Percentiles rank a stretch among this genome's conserved stretches.
These are phyloP conservation scores for Drosophila elegans DNA, from an alignment of 1,140 invertebrate genomes.

Conservation along the genomic window DNA sequence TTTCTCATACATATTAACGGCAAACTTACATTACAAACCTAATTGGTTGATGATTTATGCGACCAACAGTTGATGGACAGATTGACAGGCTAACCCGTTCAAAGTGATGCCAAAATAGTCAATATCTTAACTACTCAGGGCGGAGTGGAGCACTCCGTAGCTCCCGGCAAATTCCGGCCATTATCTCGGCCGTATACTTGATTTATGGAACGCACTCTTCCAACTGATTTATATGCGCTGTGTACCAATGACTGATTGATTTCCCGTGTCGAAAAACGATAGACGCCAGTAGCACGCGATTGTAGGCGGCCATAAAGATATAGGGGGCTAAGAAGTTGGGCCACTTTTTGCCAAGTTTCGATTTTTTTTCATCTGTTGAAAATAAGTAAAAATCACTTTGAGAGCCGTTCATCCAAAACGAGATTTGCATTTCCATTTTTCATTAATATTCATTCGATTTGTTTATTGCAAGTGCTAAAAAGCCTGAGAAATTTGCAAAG, in stretches of 20 bases:
- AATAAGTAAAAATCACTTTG: neutral
- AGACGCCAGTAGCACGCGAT: constrained; percentile 23
- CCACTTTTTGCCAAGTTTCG: neutral
- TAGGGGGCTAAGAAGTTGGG: constrained; percentile 1
- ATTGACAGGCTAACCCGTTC: constrained; percentile 31
- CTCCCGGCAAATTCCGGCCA: constrained; percentile 25
- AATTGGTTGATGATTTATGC: constrained; percentile 31
- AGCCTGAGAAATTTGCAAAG: constrained; percentile 18
- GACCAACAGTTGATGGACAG: constrained; percentile 22
- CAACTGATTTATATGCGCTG: constrained; percentile 70
- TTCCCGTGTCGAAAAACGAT: constrained; percentile 39
- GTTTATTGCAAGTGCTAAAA: constrained; percentile 13
- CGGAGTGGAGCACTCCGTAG: neutral
- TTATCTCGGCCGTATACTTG: constrained; percentile 47
- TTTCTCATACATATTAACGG: neutral
- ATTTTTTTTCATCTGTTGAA: neutral
- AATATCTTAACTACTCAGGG: constrained; percentile 12
- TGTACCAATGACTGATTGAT: constrained; percentile 55
- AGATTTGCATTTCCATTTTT: neutral
- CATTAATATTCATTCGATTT: constrained; percentile 12
- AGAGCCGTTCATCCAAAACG: neutral
- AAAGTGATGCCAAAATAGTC: constrained; percentile 31
- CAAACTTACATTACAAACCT: constrained; percentile 4
- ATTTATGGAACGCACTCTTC: constrained; percentile 60
- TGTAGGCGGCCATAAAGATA: constrained; percentile 36